Base-by-base conservation (phyloP, 2,113 vertebrate species). In the Dascyllus trimaculatus region DNA sequence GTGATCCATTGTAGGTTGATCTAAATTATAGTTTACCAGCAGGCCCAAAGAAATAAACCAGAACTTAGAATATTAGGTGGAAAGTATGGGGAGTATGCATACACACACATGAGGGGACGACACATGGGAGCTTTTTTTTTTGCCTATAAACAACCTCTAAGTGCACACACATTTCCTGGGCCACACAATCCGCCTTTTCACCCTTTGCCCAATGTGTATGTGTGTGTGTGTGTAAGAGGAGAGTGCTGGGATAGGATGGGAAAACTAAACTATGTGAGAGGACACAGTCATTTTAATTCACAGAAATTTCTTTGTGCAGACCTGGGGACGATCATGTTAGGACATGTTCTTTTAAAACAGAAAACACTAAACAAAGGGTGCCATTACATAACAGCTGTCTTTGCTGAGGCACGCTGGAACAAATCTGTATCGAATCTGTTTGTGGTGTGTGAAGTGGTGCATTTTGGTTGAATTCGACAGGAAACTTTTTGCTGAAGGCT, bases 51-150 rank as follows among this genome's bases (percentile, higher is more conserved):
- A 71, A 43, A 60, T 32, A 24, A 84, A 62, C 75, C 49, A 70
- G 52, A 40, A 22, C 38, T 65, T 56, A 49, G 15, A 29, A 19
- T 46, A 63, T 68, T 51, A 29, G 45, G 9, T 61, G 74, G 73
- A 80, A 88, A 84, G 64, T 62, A 81, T 81, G 84, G 54, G 14
- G 35, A 45, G 78, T 90, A 88, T 81, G 81, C 48, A 67, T 24
- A 72, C 73, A 29, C 29, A 29, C 26, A 29, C 26, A 29, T 5
- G 26, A 85, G 70, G 71, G 46, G 56, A 38, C 17, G 63, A 61
- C 48, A 87, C 67, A 51, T 53, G 38, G 74, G 19, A 75, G 62
- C 78, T 69, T 77, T 35, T 35, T 32, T 35, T 35, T 85, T 72
- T 79, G 52, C 54, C 71, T 43, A 32, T 85, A 81, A 88, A 88